phyloP scores from a whole-genome alignment of 1,140 invertebrate species.

The Aphaenogaster rudis region DNA sequence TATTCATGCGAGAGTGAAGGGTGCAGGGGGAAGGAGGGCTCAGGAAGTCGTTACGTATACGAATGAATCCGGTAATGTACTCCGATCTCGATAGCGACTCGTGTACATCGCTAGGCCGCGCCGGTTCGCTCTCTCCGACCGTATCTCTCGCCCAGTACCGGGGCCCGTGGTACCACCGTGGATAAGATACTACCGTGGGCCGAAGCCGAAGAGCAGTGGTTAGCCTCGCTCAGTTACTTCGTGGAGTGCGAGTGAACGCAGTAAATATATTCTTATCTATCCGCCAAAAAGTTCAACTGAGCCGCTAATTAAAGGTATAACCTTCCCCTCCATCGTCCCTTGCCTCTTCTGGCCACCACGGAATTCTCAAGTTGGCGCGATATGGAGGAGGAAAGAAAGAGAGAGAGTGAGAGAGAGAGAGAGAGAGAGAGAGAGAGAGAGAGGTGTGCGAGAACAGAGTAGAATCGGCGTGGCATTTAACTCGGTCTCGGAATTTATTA shows the following conservation, averaged over 20 bases:
- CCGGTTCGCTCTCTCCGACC: constrained; percentile 55
- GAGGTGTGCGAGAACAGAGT: constrained; percentile 11
- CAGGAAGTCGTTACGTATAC: constrained; percentile 62
- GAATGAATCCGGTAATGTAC: constrained; percentile 62
- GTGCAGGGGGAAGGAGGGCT: background rate
- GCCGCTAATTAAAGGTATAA: constrained; percentile 82
- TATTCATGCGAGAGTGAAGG: constrained; percentile 60
- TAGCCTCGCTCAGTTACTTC: constrained; percentile 72
- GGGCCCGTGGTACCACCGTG: constrained; percentile 34
- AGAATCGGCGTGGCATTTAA: constrained; percentile 37
- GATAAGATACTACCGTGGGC: constrained; percentile 77
- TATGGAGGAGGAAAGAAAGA: constrained; percentile 19
- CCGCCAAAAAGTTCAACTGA: constrained; percentile 79
- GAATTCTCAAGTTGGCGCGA: constrained; percentile 46
- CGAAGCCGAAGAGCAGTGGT: constrained; percentile 72
- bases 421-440: constrained; percentile 3
- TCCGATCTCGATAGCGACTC: constrained; percentile 67
- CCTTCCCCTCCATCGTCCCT: constrained; percentile 38
- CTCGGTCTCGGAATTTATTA: constrained; percentile 48
- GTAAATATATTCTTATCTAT: constrained; percentile 83
- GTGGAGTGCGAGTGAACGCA: constrained; percentile 66
- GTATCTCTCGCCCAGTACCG: constrained; percentile 67
- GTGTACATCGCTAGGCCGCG: constrained; percentile 70
- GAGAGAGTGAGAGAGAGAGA: constrained; percentile 5
- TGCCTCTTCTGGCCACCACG: background rate